Base-by-base conservation (phyloP, 2,797 vertebrate genomes). In the Argyrosomus regius region DNA sequence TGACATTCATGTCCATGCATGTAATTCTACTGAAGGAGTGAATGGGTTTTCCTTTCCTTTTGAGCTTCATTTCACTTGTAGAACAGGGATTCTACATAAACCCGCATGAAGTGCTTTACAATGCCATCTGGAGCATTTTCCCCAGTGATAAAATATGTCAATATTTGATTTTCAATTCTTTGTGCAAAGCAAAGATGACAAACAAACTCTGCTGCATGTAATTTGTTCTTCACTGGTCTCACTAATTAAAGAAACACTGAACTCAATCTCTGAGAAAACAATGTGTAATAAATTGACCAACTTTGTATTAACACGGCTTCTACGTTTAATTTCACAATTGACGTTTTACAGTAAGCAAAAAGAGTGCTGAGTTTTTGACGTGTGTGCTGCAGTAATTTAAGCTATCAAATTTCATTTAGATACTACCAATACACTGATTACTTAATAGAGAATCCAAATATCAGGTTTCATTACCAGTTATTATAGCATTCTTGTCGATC, bases 101-200 rank as follows among this genome's bases (percentile, higher is more conserved):
- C 24, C 56, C 16, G 70, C 24, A 54, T 52, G 20, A 41, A 48
- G 16, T 46, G 71, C n/a, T 83, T 85, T 68, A 79, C 57, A 70
- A 72, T 64, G 45, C 75, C 72, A 71, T 72, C 76, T 81, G 78
- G 43, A 83, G 35, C 52, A 12, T 75, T 72, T 77, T 52, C 13
- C 11, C 24, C 26, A 43, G 17, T 41, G 22, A 71, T 31, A 54
- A 31, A 58, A 71, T 54, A 60, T 48, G n/a, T 72, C 64, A 75
- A 77, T 81, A 75, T 83, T 74, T 61, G 71, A 87, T 69, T 46
- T 79, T 57, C 43, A 66, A 61, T 57, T 61, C 43, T 66, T 35
- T 50, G 26, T 35, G 41, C 39, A 66, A 46, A 72, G 46, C 24
- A 70, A 61, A 59, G 20, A 81, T 56, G 9, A 52, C 53, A 59